These are phyloP conservation scores for Poecile atricapillus DNA, from an alignment of 2,113 vertebrate genomes.

Conservation along the genomic window DNA sequence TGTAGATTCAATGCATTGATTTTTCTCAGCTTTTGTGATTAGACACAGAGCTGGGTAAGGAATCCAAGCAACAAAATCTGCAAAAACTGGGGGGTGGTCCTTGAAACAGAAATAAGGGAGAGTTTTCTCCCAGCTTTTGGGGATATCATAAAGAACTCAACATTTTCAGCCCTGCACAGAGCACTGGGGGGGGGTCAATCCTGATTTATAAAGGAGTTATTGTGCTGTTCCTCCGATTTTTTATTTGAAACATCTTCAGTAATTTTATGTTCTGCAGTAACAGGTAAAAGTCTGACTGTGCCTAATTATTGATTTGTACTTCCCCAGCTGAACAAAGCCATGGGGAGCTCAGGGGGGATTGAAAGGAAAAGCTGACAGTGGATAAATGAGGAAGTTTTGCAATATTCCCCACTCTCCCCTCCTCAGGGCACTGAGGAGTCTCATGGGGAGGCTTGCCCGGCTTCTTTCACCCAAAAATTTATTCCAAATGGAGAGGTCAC, in stretches of 20 bases:
- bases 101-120: background rate
- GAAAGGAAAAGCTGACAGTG: background rate
- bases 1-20: background rate
- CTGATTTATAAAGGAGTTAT: background rate
- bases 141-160: background rate
- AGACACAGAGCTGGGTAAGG: background rate
- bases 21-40: background rate
- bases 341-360: rapidly evolving
- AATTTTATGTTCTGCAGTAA: background rate
- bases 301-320: background rate
- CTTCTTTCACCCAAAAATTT: background rate
- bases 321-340: background rate
- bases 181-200: background rate
- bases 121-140: background rate
- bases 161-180: background rate
- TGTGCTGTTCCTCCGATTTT: background rate
- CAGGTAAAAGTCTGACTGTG: background rate
- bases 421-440: background rate
- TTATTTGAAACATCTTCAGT: background rate
- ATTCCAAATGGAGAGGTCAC: background rate
- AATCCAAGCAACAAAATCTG: background rate
- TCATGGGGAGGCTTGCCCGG: background rate
- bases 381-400: background rate
- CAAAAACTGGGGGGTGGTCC: background rate
- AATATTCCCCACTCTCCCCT: background rate